Percentiles rank a stretch among this genome's conserved stretches.
Conservation (phyloP, 1,140 invertebrate genomes). For the Bombus sibiricus region DNA sequence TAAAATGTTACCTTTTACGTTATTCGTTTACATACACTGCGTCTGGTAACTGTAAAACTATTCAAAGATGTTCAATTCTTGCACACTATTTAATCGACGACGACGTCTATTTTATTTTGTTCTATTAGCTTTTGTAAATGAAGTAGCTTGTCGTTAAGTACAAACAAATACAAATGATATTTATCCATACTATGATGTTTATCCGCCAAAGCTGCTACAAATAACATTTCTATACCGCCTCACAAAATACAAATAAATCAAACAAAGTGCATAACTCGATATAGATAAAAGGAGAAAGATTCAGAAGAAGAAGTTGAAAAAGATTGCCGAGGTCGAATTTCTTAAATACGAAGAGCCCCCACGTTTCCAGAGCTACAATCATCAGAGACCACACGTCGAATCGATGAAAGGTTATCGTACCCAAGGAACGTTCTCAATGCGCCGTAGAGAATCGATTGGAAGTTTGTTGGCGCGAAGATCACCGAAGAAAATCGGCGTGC, state of each 20-base stretch:
- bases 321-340: neutral
- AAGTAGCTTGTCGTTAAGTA: too few species aligned
- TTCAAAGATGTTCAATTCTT: too few species aligned
- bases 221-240: too few species aligned
- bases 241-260: rapidly evolving
- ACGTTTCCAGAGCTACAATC: neutral
- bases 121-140: too few species aligned
- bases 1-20: neutral
- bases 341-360: neutral
- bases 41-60: too few species aligned
- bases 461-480: neutral
- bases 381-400: neutral
- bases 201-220: too few species aligned
- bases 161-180: too few species aligned
- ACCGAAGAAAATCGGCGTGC: neutral
- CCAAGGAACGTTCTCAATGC: neutral
- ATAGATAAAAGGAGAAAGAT: neutral
- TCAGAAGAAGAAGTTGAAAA: too few species aligned
- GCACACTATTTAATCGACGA: too few species aligned
- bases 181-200: too few species aligned
- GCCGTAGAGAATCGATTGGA: neutral
- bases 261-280: neutral
- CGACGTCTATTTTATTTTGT: too few species aligned
- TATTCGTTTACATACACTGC: too few species aligned
- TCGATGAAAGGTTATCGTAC: neutral